Base-by-base conservation (phyloP, 2,888 invertebrate species). In the Cyrtodaria siliqua region DNA sequence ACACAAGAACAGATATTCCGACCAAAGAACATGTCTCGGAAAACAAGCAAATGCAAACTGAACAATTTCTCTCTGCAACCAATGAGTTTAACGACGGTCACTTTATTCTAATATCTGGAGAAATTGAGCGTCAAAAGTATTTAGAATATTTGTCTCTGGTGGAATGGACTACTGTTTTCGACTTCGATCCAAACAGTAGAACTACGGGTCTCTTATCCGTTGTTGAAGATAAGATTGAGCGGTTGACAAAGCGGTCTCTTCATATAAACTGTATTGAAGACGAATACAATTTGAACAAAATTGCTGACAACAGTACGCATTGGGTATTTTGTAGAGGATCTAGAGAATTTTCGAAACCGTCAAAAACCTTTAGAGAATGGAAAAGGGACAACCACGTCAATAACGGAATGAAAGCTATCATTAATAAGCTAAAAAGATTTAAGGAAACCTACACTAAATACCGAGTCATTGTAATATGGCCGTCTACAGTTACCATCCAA, bases 151-250 rank as follows among this genome's bases (percentile, higher is more conserved):
- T 83, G 27, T 63, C 79, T 3, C 26, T 53, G 1, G 79, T 77
- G 16, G 80, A 83, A 8, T 87, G 86, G 86, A 66, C 81, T 23
- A 77, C 77, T 23, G 86, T 87, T 2, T 84, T 79, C 33, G 82
- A 84, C 44, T 79, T 84, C 68, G 84, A 84, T 49, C 47, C 57
- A 18, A 38, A 57, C 1, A 82, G 85, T 27, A 78, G 86, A 60
- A 60, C 79, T 14, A 55, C 40, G 0, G 87, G 87, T 9, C 44
- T 86, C 9, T 59, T 84, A 12, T 72, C 69, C 8, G 50, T 47
- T 12, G 50, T 73, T 53, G 80, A 84, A 53, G 27, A 33, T 24
- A 60, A 18, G 12, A 33, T 82, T 2, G 24, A 55, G 23, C 52
- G 53, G 20, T 62, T 26, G 27, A 47, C 14, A 38, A 62, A 49